Base-by-base conservation (phyloP, 2,888 invertebrate species). In the Agonopterix alstromeriana region DNA sequence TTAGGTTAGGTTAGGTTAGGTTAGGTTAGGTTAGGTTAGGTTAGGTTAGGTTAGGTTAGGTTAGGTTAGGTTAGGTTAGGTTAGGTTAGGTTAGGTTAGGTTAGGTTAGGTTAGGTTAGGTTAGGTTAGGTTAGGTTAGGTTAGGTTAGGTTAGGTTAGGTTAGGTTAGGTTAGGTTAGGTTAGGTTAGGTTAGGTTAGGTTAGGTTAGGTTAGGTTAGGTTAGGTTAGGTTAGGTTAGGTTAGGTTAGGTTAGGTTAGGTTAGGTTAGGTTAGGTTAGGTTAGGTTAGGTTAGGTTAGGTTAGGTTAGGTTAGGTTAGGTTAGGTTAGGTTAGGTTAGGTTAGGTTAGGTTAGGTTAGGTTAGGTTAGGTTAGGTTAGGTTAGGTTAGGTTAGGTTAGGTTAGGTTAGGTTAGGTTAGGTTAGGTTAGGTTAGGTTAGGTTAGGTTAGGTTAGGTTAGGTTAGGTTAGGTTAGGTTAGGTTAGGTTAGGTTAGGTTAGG, bases 1-100 rank as follows among this genome's bases (percentile, higher is more conserved):
- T 57, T 57, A 53, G 58, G 54, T 53, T 58, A 50, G 54, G 56
- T 53, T 58, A 51, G 56, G 55, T 55, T 55, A 51, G 56, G 57
- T 57, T 57, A 52, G 56, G 57, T 59, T 59, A 36, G 36, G 17
- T 17, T 17, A 14, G 14, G 14, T 14, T 14, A 14, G 14, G 14
- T 14, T 14, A 53, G 55, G 54, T 54, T 55, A 53, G 55, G 57
- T 57, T 57, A 53, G 58, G 54, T 53, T 58, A 50, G 54, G 56
- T 53, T 58, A 51, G 56, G 55, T 55, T 55, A 51, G 56, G 57
- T 57, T 57, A 52, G 56, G 57, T 59, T 59, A 36, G 36, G 17
- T 17, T 17, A 14, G 14, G 14, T 14, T 14, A 14, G 14, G 14
- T 14, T 14, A 53, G 55, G 54, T 54, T 55, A 53, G 55, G 57